Base-by-base conservation (phyloP, 2,888 invertebrate species). In the Chrysina gloriosa region DNA sequence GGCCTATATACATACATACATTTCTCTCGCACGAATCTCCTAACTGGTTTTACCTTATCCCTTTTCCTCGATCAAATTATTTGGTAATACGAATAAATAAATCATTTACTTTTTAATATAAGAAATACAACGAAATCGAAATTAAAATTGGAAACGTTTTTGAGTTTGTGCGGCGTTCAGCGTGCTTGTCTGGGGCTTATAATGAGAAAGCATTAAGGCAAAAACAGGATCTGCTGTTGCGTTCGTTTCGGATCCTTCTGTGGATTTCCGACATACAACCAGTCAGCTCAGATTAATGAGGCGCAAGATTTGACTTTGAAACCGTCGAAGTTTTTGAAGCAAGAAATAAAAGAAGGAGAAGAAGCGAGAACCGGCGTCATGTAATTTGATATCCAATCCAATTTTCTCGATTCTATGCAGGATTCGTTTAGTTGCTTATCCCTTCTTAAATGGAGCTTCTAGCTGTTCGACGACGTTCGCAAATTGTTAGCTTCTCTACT, bases 381-480 rank as follows among this genome's bases (percentile, higher is more conserved):
- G 31, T 52, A 52, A 52, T 52, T 34, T 52, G 52, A 52, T 52
- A 52, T 31, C 19, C 31, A 31, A 52, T 52, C 52, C 31, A 52
- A 52, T 52, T 52, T 52, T 52, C 52, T 52, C 31, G 16, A 52
- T 31, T 19, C 31, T 19, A 6, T 31, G 19, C 19, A 31, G 19
- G 14, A 14, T 31, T 52, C 16, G 14, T 31, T 29, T 27, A 27
- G 29, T 16, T 5, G 27, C 16, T 5, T 14, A 29, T 27, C 14
- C 29, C 16, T 19, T 31, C 16, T 14, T 7, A 52, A 50, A 21
- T 27, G 7, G 50, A 29, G 6, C 27, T 29, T 50, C 21, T 11
- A 27, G 29, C 7, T 27, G 29, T 27, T 29, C 14, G 14, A 2
- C 29, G 27, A 14, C 27, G 14, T 27, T 29, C 6, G 29, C 6